A percentile compares a stretch with the other conserved stretches of the same genome.
Conservation (phyloP, 2,113 vertebrate genomes). For the Phainopepla nitens region DNA sequence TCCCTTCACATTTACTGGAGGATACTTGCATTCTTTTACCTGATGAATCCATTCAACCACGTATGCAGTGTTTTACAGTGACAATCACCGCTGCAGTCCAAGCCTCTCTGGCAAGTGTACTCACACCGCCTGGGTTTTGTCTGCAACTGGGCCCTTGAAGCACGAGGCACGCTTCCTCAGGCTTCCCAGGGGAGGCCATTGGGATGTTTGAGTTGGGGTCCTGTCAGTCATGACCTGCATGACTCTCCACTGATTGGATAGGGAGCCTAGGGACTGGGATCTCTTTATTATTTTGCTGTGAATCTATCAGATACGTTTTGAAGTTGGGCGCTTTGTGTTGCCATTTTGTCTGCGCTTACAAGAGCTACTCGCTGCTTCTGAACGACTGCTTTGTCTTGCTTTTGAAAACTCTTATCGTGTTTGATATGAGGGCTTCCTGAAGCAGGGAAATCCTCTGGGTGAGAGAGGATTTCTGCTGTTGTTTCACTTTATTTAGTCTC, state of each 20-base stretch:
- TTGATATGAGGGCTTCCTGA: background rate
- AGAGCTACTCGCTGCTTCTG: background rate
- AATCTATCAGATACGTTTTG: background rate
- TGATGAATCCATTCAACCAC: background rate
- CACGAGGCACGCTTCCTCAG: background rate
- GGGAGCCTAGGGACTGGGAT: background rate
- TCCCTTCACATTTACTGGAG: background rate
- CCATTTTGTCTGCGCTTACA: background rate
- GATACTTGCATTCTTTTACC: background rate
- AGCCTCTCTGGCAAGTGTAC: background rate
- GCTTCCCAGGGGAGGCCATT: background rate
- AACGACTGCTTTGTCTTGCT: background rate
- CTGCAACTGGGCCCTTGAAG: background rate
- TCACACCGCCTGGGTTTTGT: background rate
- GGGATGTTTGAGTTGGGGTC: background rate
- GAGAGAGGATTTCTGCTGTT: background rate
- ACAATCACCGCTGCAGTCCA: background rate
- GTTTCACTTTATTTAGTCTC: background rate
- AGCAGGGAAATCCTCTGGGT: background rate
- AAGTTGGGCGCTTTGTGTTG: background rate
- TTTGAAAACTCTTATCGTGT: background rate
- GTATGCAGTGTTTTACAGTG: background rate
- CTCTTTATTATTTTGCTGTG: background rate
- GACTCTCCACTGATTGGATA: background rate
- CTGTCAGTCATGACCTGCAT: background rate